Conservation (phyloP, 1,140 invertebrate species). For the Drosophila subpulchrella region DNA sequence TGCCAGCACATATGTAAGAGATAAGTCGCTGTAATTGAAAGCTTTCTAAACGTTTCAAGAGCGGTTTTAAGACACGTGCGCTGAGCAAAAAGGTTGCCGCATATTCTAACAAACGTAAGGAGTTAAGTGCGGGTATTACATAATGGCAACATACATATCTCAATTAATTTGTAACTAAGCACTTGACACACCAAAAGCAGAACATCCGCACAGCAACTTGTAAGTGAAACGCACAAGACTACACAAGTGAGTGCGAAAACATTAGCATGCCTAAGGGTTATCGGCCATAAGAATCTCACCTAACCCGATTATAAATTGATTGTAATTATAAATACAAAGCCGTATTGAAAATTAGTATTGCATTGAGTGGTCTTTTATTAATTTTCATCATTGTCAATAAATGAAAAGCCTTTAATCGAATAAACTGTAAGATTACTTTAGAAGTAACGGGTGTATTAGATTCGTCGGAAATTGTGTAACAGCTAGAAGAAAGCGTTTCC, state of each 20-base stretch:
- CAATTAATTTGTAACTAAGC: slow-evolving; percentile 25
- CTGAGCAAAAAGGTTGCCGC: slow-evolving; percentile 1
- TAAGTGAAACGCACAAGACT: slow-evolving; percentile 10
- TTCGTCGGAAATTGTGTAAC: no score
- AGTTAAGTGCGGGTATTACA: background rate
- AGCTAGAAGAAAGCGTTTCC: no score
- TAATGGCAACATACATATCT: slow-evolving; percentile 10
- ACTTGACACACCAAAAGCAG: background rate
- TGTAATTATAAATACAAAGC: background rate
- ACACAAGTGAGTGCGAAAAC: background rate
- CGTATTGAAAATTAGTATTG: background rate
- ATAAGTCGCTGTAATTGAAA: slow-evolving; percentile 16
- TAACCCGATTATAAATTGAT: background rate
- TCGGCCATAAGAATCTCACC: background rate
- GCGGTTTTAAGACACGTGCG: slow-evolving; percentile 27
- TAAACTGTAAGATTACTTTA: background rate
- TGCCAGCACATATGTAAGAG: background rate
- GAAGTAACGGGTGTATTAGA: no score
- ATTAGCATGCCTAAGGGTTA: background rate
- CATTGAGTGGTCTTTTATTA: background rate
- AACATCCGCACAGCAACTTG: slow-evolving; percentile 19
- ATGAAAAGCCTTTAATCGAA: background rate
- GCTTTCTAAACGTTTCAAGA: slow-evolving; percentile 5
- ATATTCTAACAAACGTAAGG: background rate
- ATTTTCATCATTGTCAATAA: background rate